A percentile compares a stretch with the other conserved stretches of the same genome.
These are phyloP conservation scores for Trichogramma evanescens DNA, from an alignment of 2,888 invertebrate genomes.

Conservation along the genomic window DNA sequence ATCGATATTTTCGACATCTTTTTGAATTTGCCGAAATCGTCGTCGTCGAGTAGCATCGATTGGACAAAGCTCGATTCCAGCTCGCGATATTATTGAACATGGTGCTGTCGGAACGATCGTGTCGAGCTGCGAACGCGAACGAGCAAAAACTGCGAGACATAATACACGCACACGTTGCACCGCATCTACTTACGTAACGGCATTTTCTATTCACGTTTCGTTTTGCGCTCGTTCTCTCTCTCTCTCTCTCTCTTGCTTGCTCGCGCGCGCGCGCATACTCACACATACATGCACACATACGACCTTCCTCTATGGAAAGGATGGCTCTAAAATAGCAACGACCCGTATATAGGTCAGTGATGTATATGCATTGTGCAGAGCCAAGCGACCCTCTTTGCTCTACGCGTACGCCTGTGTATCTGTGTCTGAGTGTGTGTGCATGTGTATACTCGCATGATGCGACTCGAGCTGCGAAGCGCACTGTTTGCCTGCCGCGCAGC, in stretches of 20 bases:
- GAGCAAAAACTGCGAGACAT: slow-evolving; percentile 28
- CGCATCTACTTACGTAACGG: slow-evolving; percentile 29
- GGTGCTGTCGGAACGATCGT: too few species aligned
- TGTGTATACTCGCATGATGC: too few species aligned
- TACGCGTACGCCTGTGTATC: slow-evolving; percentile 28
- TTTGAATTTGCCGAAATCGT: too few species aligned
- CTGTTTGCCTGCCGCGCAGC: too few species aligned
- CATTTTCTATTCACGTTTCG: slow-evolving; percentile 24
- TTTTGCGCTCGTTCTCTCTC: too few species aligned
- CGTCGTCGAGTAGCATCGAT: too few species aligned
- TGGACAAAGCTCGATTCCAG: too few species aligned
- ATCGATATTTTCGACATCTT: too few species aligned
- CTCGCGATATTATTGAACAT: too few species aligned
- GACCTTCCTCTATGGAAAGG: slow-evolving; percentile 49
- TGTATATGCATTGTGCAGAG: slow-evolving; percentile 33
- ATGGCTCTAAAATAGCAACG: slow-evolving; percentile 49
- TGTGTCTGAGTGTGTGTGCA: neutral
- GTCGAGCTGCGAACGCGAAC: neutral
- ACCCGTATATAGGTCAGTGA: slow-evolving; percentile 48
- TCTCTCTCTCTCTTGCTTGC: too few species aligned
- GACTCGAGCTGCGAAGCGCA: too few species aligned
- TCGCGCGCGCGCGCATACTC: neutral
- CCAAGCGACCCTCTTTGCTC: slow-evolving; percentile 41
- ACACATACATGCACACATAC: slow-evolving; percentile 25
- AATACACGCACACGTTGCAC: too few species aligned